Evolutionary conservation across 2,888 invertebrate species (phyloP), one percentile per base, ranked within the genome.

Genomic region (Litoditis marina): DNA sequence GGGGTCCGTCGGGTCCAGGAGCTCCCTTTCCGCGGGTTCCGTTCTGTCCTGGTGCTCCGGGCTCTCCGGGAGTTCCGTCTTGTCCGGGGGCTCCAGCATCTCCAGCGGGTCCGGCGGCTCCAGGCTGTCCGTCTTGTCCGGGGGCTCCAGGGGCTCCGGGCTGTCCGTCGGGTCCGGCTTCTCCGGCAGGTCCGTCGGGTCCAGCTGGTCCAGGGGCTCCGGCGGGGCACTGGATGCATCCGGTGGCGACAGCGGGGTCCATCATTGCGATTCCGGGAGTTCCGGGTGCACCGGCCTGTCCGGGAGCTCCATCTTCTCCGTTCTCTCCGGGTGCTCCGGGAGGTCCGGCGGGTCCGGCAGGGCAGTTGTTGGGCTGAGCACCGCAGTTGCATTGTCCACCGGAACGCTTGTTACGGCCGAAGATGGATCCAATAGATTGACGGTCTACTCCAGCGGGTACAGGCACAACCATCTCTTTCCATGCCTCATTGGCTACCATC

Each of bases 141-240:
- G 72, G 58, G 19, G 70, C 46, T 64, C 74, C 75, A 25, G 71
- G 28, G 22, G 53, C 28, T 44, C 53, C 44, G n/a, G 25, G 59
- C 58, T 63, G 66, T 66, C 71, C 74, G 30, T 60, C 67, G 50
- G 66, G 67, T 70, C 76, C 76, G 44, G 69, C 57, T 27, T 64
- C 66, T 54, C 76, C 77, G 22, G 57, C 36, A n/a, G 64, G 61
- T 66, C 73, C 73, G 27, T 65, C 61, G 32, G 67, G 59, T 62
- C 74, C 74, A 65, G 65, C 32, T 58, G 65, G 66, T 66, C 74
- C 74, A 31, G 71, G 66, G 58, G 60, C 69, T 62, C 75, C 75
- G 49, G 69, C 73, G 60, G 76, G 76, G 66, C 76, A 76, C 63
- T 70, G 69, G 66, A 76, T 72, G 68, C 76, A 76, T 27, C 66